Conservation (phyloP, 2,888 invertebrate genomes). For the Drosophila fungiperda region DNA sequence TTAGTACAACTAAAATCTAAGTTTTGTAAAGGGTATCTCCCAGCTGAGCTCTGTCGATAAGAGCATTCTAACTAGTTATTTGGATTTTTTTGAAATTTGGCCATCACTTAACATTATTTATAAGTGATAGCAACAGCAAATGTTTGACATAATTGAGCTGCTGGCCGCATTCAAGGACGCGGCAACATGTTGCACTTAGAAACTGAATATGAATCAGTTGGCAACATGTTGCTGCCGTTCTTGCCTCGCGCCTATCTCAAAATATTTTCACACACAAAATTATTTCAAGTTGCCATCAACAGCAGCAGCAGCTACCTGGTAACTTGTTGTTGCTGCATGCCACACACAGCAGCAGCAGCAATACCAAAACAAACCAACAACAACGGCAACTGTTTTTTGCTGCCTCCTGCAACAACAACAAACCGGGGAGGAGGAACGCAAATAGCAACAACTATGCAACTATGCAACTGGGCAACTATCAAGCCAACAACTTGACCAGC, state of each 20-base stretch:
- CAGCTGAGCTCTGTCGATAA: background rate
- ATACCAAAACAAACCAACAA: constrained; percentile 30
- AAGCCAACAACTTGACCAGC: constrained; percentile 69
- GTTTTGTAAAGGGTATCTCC: background rate
- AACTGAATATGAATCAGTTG: constrained; percentile 10
- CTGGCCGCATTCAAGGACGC: constrained; percentile 46
- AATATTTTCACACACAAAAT: constrained; percentile 83
- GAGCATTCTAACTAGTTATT: background rate
- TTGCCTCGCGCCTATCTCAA: constrained; percentile 44
- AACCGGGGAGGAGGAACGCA: constrained; percentile 47
- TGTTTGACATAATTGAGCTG: constrained; percentile 61
- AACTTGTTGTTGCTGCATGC: constrained; percentile 61
- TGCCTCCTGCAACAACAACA: constrained; percentile 49
- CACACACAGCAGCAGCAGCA: constrained; percentile 61
- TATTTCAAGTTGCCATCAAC: constrained; percentile 73
- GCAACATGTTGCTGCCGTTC: constrained; percentile 51
- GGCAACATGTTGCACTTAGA: constrained; percentile 43
- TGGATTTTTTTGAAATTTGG: background rate
- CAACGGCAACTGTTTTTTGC: constrained; percentile 55
- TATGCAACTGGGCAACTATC: constrained; percentile 8
- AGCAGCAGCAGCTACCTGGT: constrained; percentile 35
- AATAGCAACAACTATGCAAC: constrained; percentile 42
- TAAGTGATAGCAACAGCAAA: constrained; percentile 49
- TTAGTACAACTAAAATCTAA: background rate
- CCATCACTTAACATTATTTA: constrained; percentile 57